Percentiles rank a stretch among this genome's conserved stretches.
These are phyloP conservation scores for Coleophora deauratella DNA, from an alignment of 2,888 invertebrate species.

Conservation along the genomic window DNA sequence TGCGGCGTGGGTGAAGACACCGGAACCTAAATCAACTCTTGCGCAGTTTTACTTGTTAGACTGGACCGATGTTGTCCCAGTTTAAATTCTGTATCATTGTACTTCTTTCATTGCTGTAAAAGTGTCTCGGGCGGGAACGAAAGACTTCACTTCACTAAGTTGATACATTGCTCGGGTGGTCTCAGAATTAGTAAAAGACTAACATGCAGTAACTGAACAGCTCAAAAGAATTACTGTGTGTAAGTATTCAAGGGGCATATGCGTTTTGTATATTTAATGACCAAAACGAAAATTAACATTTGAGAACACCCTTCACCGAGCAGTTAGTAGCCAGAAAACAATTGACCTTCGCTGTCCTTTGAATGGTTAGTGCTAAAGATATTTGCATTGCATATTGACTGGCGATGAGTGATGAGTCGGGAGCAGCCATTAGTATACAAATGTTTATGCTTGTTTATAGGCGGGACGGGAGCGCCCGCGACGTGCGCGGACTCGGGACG, in stretches of 20 bases:
- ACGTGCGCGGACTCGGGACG: slow-evolving; percentile 36
- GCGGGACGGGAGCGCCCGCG: slow-evolving; percentile 11
- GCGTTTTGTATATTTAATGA: not conserved
- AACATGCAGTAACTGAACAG: too few species aligned
- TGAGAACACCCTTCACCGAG: too few species aligned
- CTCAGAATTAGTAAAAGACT: too few species aligned
- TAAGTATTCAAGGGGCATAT: too few species aligned
- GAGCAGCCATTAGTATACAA: slow-evolving; percentile 36
- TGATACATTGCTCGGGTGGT: too few species aligned
- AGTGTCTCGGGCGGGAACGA: not conserved
- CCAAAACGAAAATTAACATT: too few species aligned
- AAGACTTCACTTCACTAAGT: not conserved
- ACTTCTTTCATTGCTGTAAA: too few species aligned
- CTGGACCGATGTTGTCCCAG: slow-evolving; percentile 4
- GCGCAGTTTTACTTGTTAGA: slow-evolving; percentile 10
- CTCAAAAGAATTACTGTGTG: too few species aligned
- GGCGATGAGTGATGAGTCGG: slow-evolving; percentile 51
- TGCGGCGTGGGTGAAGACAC: slow-evolving; percentile 40
- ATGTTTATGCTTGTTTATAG: not conserved
- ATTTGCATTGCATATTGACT: slow-evolving; percentile 44
- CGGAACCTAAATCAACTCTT: slow-evolving; percentile 12
- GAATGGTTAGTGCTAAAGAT: slow-evolving; percentile 34
- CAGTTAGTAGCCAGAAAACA: slow-evolving; percentile 16
- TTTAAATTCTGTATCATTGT: slow-evolving; percentile 3
- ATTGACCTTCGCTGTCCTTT: slow-evolving; percentile 24